Evolutionary conservation across 1,140 invertebrate species (phyloP), one percentile per base, ranked within the genome.

Genomic region (Drosophila kikkawai): DNA sequence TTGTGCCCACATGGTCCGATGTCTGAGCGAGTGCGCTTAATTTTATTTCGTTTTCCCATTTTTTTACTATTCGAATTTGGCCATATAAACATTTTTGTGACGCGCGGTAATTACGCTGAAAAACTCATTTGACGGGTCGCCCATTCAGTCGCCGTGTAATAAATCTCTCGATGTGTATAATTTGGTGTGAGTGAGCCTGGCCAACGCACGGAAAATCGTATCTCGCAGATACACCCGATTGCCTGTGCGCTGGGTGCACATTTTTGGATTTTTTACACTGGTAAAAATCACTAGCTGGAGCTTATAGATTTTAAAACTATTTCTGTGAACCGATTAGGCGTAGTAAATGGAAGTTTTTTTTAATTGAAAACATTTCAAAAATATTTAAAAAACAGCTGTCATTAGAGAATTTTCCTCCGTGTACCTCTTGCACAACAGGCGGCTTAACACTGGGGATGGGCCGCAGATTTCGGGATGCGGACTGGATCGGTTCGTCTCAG

Each of bases 91-190:
- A 71, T 84, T 79, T 79, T 75, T 84, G 85, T 84, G 83, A 88
- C 84, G 73, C 77, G 71, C 61, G 78, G 84, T 87, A 87, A 87
- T 87, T 87, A 87, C 85, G 80, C 78, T 88, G 85, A 87, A 87
- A 87, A 87, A 87, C 84, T 87, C 84, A 87, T 87, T 87, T 87
- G 84, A 88, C 81, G 84, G 76, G 76, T 88, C 76, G 83, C 84
- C 85, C 83, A 88, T 86, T 88, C 77, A 70, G 76, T 64, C 75
- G 79, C 66, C 77, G 57, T 73, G 84, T 75, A 90, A 88, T 88
- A 88, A 90, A 88, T 88, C 85, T 88, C 63, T 88, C 74, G 69
- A 90, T 88, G 69, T 88, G 85, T 88, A 88, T 84, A 87, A 83
- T 88, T 84, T 83, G 70, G 68, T 69, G 64, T 67, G 71, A 82